phyloP scores from a whole-genome alignment of 2,888 invertebrate genomes.

The Dicranocentrus wangi region DNA sequence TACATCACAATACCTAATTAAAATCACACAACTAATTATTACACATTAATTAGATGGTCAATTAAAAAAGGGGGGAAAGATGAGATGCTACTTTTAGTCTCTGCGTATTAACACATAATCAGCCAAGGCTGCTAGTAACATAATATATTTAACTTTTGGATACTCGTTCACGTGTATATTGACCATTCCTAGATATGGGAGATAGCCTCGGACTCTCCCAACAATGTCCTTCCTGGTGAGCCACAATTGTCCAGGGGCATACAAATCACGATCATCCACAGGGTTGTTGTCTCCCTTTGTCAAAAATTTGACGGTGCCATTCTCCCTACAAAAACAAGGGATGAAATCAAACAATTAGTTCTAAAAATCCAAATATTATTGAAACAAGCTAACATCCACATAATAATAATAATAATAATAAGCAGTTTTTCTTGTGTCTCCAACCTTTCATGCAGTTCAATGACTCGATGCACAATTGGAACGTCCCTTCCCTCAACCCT shows the following conservation, averaged over 20 bases:
- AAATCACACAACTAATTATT: neutral
- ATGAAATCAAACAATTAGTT: no score
- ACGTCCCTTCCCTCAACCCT: constrained; percentile 98
- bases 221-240: constrained; percentile 97
- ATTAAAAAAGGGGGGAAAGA: neutral
- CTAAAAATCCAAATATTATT: no score
- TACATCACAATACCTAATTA: neutral
- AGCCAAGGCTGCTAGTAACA: constrained; percentile 76
- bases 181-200: constrained; percentile 98
- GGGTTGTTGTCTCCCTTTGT: constrained; percentile 99
- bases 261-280: constrained; percentile 98
- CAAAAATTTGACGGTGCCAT: constrained; percentile 95
- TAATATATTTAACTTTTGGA: constrained; percentile 93
- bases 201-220: constrained; percentile 95
- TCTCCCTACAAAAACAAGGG: constrained; percentile 81
- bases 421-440: no score
- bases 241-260: constrained; percentile 99
- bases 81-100: constrained; percentile 74
- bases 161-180: constrained; percentile 99
- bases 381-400: no score
- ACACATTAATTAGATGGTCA: neutral
- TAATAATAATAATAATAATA: no score
- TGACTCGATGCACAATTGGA: constrained; percentile 97
- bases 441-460: constrained; percentile 98
- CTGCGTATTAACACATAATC: constrained; percentile 77